Base-by-base conservation (phyloP, 2,797 vertebrate species). In the Tokudaia muenninki region DNA sequence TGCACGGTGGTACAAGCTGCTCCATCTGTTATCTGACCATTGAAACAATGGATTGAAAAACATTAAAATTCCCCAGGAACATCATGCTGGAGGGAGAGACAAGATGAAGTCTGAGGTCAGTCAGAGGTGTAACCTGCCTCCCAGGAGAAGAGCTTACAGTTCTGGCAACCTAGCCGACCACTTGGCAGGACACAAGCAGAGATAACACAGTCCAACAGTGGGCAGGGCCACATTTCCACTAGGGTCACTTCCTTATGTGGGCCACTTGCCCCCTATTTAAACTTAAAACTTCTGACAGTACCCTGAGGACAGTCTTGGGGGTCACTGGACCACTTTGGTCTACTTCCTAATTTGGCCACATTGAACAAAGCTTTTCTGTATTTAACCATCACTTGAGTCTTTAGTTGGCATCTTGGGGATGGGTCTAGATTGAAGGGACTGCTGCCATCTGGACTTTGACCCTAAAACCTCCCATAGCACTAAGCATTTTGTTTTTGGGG, bases 1-100 rank as follows among this genome's bases (percentile, higher is more conserved):
- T 59, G 9, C 11, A 21, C 2, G 31, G n/a, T 57, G 9, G 14
- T 0, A 3, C 52, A 29, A 0, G n/a, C 24, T 55, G 24, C 65
- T 37, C 50, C 63, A 26, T 72, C 70, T 19, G 4, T 2, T 82
- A 14, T 37, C 67, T 34, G 72, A 61, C 55, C 34, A 44, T 13
- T 34, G 37, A 77, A 59, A 89, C 72, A 34, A 61, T 0, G 11
- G 17, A 59, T 57, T 44, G n/a, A 10, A 44, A 13, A 44, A 21
- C 44, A 24, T 89, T 75, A 44, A 24, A 77, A 59, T 61, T 61
- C 16, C 72, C 29, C 52, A 61, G 87, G 52, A 31, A 61, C 75
- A 10, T 77, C 52, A 77, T 47, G 37, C 17, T 47, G 52, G 87
- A 74, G 26, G 55, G 17, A 88, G 22, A 59, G n/a, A 77, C 16